Evolutionary conservation across 2,113 vertebrate species (phyloP), one percentile per base, ranked within the genome.

Genomic region (Scolopax mira): DNA sequence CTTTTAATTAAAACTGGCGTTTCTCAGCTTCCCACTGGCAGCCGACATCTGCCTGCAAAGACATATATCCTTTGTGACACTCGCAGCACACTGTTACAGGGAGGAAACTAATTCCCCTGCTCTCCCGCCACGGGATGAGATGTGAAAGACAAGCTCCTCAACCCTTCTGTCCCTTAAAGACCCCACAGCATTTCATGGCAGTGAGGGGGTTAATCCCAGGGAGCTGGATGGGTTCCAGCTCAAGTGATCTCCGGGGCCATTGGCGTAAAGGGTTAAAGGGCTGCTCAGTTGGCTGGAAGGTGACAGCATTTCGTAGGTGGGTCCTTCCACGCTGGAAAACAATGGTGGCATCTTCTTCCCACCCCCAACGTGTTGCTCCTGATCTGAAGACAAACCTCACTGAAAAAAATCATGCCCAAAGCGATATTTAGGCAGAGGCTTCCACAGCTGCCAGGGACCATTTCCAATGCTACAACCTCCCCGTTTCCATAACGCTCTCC

Each of bases 1-100:
- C 95, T 97, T 97, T 97, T 96, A 96, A 97, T 97, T 97, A 97
- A 97, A 97, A 95, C 91, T 94, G 94, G 95, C 94, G 2, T 96
- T 97, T 95, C 96, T 93, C 92, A 94, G 95, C 95, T 95, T 97
- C 95, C 96, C 96, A 96, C 96, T 91, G 93, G 95, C 95, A 96
- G 94, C 88, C 42, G 85, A 78, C 96, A 95, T 96, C 96, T 96
- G 96, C 93, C 95, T 91, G 94, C 5, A 42, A 85, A 94, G 94
- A 90, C 62, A 78, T 31, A 80, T 31, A 83, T 74, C 94, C 92
- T 97, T 67, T 91, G 93, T 93, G 96, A 90, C 93, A 49, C 82
- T 70, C 12, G 88, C 6, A 3, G 49, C 28, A 18, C 67, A 10
- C 88, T 6, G 91, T 79, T 92, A 24, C 44, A 48, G 88, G 51